These are phyloP conservation scores for Dendronephthya gigantea DNA, from an alignment of 64 coral and sea anemone species.

Conservation along the genomic window DNA sequence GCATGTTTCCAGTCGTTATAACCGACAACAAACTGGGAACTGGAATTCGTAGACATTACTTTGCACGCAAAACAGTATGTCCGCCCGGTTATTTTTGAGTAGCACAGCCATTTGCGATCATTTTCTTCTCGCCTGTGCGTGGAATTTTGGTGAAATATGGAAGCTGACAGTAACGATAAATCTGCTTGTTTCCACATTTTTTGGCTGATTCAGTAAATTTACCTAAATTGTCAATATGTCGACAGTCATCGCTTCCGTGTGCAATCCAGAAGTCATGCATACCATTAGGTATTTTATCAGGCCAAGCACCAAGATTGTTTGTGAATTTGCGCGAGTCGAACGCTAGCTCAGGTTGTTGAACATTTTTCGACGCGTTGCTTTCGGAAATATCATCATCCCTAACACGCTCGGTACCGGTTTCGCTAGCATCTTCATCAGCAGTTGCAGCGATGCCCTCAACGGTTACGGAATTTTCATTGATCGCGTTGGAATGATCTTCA, in stretches of 20 bases:
- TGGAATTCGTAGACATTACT: background rate
- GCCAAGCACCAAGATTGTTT: constrained; percentile 14
- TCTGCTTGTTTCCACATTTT: background rate
- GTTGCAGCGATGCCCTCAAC: background rate
- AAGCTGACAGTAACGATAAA: background rate
- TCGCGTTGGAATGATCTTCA: background rate
- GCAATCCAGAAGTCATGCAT: background rate
- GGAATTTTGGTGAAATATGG: constrained; percentile 4
- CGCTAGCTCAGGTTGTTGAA: background rate
- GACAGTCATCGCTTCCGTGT: constrained; percentile 9
- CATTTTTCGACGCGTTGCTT: background rate
- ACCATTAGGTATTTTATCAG: background rate
- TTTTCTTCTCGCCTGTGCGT: background rate
- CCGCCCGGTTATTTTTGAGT: background rate
- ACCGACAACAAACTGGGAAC: background rate
- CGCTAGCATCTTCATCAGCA: background rate
- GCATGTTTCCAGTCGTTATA: constrained; percentile 11
- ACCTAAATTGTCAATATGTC: constrained; percentile 4
- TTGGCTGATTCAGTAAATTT: background rate
- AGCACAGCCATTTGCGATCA: constrained; percentile 6
- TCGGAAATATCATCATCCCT: background rate
- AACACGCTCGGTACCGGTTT: background rate
- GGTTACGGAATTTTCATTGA: background rate
- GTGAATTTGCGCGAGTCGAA: background rate
- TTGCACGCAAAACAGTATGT: constrained; percentile 4